Evolutionary conservation across 1,140 invertebrate species (phyloP), one percentile per base, ranked within the genome.

Genomic region (Leptopilina boulardi): DNA sequence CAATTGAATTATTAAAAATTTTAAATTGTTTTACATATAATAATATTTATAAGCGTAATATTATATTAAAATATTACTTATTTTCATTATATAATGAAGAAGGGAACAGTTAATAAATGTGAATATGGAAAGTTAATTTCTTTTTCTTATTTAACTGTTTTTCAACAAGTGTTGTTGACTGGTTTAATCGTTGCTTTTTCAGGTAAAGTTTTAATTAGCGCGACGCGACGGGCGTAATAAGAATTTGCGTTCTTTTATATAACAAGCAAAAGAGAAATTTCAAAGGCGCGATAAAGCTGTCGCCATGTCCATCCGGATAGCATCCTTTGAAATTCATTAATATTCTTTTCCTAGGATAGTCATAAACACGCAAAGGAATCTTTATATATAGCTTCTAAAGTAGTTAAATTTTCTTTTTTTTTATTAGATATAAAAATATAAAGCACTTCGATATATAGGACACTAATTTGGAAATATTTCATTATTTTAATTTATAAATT

Each of bases 201-300:
- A 13, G 59, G 21, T 66, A 30, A 66, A 34, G 30, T 66, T 66
- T 66, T 66, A 66, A 66, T 66, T 66, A 66, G 26, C 59, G 59
- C 13, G 26, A 34, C 59, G 23, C 59, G 59, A 66, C 13, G 59
- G 23, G 59, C 59, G 59, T 66, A 66, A 66, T 66, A 66, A 66
- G 59, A 66, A n/a, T 26, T 59, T 26, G 56, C 56, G 11, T 47
- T 66, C 21, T 66, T n/a, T 38, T 38, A 38, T 38, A 38, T 66
- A 66, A n/a, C 26, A 66, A 66, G 59, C 59, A 66, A 30, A 66
- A 13, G 59, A 30, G 59, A 66, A 66, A 66, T 66, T 66, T 66
- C 59, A 66, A 66, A 66, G 59, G 26, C 59, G 59, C 0, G 3
- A 66, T 66, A 66, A 66, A 66, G 59, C 59, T 66, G 59, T 66